Percentiles rank a stretch among this genome's conserved stretches.
phyloP scores from a whole-genome alignment of 1,140 invertebrate genomes.

The Antheraea mylitta region DNA sequence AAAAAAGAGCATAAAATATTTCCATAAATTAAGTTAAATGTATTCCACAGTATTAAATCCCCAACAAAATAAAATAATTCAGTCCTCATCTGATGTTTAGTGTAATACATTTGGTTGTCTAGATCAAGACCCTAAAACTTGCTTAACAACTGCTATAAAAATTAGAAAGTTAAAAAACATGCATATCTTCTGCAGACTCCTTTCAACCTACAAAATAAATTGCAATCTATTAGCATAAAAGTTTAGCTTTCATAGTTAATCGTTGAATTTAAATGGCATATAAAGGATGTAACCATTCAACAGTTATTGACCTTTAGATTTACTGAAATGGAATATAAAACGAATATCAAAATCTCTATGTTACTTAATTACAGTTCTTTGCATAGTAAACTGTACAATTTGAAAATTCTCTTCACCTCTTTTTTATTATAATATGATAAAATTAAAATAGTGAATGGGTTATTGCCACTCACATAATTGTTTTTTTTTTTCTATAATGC shows the following conservation, averaged over 20 bases:
- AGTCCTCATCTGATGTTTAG: neutral
- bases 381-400: neutral
- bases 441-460: too few relatives aligned
- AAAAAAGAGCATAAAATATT: too few relatives aligned
- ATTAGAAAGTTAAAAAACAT: conserved; percentile 74
- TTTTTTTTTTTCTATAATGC: too few relatives aligned
- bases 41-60: neutral
- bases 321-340: conserved; percentile 21
- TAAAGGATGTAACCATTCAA: conserved; percentile 34
- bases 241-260: conserved; percentile 52
- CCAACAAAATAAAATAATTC: neutral
- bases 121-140: conserved; percentile 69
- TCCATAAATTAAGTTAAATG: too few relatives aligned
- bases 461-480: too few relatives aligned
- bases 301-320: conserved; percentile 43
- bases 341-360: neutral
- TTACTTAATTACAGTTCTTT: neutral
- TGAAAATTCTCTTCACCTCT: too few relatives aligned
- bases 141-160: conserved; percentile 66
- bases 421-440: too few relatives aligned
- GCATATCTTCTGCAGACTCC: conserved; percentile 66
- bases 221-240: conserved; percentile 76
- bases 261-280: conserved; percentile 32
- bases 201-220: conserved; percentile 72
- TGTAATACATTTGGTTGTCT: conserved; percentile 11